These are phyloP conservation scores for Agrilus biguttatus DNA, from an alignment of 2,888 invertebrate genomes.

Conservation along the genomic window DNA sequence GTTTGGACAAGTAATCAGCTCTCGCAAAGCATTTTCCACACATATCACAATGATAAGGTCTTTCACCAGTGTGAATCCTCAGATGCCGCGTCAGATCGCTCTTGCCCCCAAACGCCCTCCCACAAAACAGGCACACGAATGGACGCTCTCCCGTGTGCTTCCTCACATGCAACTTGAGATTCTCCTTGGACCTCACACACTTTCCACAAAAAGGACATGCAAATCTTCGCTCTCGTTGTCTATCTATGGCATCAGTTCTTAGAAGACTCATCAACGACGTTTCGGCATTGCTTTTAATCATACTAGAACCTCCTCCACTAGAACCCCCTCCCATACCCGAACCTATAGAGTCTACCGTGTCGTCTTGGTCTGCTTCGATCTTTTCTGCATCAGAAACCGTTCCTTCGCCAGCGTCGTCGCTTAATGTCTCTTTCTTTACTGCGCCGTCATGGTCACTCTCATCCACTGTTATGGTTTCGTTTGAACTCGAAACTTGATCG, in stretches of 20 bases:
- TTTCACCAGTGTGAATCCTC: conserved; percentile 77
- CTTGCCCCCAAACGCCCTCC: conserved; percentile 77
- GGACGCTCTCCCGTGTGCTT: conserved; percentile 81
- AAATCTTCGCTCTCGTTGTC: conserved; percentile 61
- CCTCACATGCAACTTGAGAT: conserved; percentile 72
- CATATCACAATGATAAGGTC: conserved; percentile 84
- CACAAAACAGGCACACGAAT: conserved; percentile 83
- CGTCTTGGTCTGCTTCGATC: conserved; percentile 43
- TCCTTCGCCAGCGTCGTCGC: conserved; percentile 24
- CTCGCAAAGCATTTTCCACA: conserved; percentile 85
- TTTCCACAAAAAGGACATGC: conserved; percentile 84
- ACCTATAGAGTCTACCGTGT: conserved; percentile 56
- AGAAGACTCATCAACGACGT: conserved; percentile 50
- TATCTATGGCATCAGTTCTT: conserved; percentile 43
- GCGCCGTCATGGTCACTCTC: conserved; percentile 25
- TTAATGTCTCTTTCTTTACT: conserved; percentile 18
- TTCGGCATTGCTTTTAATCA: conserved; percentile 36
- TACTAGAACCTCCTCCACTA: conserved; percentile 31
- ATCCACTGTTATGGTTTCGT: conserved; percentile 31
- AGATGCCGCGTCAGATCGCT: conserved; percentile 76
- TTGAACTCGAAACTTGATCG: conserved; percentile 31
- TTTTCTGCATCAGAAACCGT: conserved; percentile 25
- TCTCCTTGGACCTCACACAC: conserved; percentile 78
- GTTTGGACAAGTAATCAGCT: conserved; percentile 81
- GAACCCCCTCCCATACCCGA: conserved; percentile 23